A percentile compares a stretch with the other conserved stretches of the same genome.
These are phyloP conservation scores for Agrotis exclamationis DNA, from an alignment of 2,888 invertebrate genomes.

Conservation along the genomic window DNA sequence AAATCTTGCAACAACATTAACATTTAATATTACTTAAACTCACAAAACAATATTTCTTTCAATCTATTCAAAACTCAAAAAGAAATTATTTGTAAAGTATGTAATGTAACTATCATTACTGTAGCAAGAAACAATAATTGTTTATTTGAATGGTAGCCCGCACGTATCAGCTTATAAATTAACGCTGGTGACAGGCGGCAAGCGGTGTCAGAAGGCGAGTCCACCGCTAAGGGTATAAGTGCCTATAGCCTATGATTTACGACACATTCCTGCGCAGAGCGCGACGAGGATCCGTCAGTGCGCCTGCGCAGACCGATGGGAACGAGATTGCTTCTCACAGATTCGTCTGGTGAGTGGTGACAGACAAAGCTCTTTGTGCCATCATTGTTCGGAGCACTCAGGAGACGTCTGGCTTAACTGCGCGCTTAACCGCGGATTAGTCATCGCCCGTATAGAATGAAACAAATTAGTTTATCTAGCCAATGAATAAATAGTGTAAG, in stretches of 20 bases:
- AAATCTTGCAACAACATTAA: background rate
- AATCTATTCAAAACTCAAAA: background rate
- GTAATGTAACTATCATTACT: conserved; percentile 12
- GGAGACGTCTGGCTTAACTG: conserved; percentile 53
- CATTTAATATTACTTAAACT: conserved; percentile 1
- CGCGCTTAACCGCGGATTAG: conserved; percentile 65
- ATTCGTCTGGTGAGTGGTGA: conserved; percentile 80
- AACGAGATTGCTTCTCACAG: conserved; percentile 84
- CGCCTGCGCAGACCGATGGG: conserved; percentile 77
- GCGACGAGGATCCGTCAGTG: conserved; percentile 72
- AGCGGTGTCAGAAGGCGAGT: conserved; percentile 59
- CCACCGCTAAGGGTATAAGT: conserved; percentile 58
- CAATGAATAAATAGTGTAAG: conserved; percentile 42
- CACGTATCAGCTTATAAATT: conserved; percentile 68
- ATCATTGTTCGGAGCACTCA: conserved; percentile 73
- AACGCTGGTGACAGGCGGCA: conserved; percentile 61
- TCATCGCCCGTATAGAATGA: conserved; percentile 56
- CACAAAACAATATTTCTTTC: background rate
- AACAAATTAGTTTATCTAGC: conserved; percentile 44
- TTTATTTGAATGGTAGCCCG: conserved; percentile 59
- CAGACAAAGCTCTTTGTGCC: conserved; percentile 79
- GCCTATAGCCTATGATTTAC: conserved; percentile 81
- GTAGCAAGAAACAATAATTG: conserved; percentile 29
- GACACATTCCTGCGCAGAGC: conserved; percentile 83
- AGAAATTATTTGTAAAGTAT: conserved; percentile 18